Evolutionary conservation across 2,113 vertebrate species (phyloP), one percentile per base, ranked within the genome.

Genomic region (Cyprinodon tularosa): DNA sequence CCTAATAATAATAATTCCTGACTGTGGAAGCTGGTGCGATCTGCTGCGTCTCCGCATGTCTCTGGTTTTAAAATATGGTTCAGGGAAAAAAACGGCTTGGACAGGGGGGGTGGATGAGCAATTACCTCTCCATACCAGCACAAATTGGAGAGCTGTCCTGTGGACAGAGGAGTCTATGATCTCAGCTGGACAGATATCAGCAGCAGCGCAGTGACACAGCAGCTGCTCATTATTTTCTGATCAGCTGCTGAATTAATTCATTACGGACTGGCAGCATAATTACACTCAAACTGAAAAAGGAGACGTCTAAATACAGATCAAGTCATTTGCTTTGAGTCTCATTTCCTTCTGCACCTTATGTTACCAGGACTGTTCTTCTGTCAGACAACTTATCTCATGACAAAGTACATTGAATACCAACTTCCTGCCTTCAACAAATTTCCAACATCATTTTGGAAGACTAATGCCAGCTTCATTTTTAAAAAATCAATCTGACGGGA

Each of bases 151-250:
- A n/a, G 17, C 71, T 48, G 62, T 66, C 13, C 62, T 76, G 62
- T 73, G 72, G 71, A 66, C 67, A 68, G 75, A 81, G 29, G 1
- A 29, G 29, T 29, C 29, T 29, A 37, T 71, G 72, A 71, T 53
- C 80, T 81, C 72, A 66, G 72, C 4, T 62, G 74, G 76, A 78
- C 68, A 40, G 72, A 71, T 68, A 62, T 70, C 47, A 61, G 72
- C 78, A 71, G 63, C 66, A 39, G 15, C 62, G 45, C 12, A 66
- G n/a, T 63, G 67, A 81, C 0, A 10, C 77, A 71, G 80, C 48
- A 78, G 76, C 64, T 66, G 53, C 57, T 77, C 71, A 82, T 83
- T 22, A 70, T 22, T 86, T 85, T 57, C 63, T 71, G 72, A 79
- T 74, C 7, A 12, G 81, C 67, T 71, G 61, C 70, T 63, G 66